Percentiles rank a stretch among this genome's conserved stretches.
Evolutionary conservation across 2,797 vertebrate genomes (phyloP).

Genomic region (Forpus xanthops): DNA sequence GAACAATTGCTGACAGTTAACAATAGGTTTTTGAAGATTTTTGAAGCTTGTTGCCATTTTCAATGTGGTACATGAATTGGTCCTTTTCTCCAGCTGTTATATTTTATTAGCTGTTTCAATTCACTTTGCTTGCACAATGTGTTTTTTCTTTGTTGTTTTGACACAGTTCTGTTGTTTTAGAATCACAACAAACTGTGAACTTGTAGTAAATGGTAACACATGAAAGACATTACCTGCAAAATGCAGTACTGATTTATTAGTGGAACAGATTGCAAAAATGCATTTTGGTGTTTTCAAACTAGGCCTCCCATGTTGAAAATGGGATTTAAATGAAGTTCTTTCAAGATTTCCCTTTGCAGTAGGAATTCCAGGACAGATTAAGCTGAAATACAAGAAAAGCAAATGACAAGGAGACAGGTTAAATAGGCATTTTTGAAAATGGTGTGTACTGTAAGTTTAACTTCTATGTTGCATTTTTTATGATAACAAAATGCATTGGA

Average conservation of each 20-base stretch:
- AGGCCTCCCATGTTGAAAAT: not conserved
- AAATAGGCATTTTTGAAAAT: not conserved
- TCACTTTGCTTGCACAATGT: not conserved
- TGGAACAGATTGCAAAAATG: not conserved
- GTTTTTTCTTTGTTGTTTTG: constrained; percentile 6
- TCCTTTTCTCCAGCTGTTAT: constrained; percentile 49
- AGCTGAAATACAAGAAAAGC: not conserved
- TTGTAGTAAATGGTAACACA: not conserved
- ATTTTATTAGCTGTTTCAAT: constrained; percentile 31
- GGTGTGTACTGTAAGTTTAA: not conserved
- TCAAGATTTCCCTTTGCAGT: not conserved
- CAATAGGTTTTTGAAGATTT: constrained; percentile 29
- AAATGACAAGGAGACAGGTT: not conserved
- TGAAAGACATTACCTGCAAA: not conserved
- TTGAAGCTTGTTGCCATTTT: constrained; percentile 37
- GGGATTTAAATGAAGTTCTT: not conserved
- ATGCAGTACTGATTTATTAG: not conserved
- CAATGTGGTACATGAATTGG: not conserved
- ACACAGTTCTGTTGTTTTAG: not conserved
- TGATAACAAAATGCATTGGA: not conserved
- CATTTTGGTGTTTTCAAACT: not conserved
- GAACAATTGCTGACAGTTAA: constrained; percentile 23
- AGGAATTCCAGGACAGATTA: not conserved
- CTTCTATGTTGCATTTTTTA: not conserved
- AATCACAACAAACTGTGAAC: not conserved